phyloP scores from a whole-genome alignment of 2,113 vertebrate genomes.

The Dasyurus viverrinus region DNA sequence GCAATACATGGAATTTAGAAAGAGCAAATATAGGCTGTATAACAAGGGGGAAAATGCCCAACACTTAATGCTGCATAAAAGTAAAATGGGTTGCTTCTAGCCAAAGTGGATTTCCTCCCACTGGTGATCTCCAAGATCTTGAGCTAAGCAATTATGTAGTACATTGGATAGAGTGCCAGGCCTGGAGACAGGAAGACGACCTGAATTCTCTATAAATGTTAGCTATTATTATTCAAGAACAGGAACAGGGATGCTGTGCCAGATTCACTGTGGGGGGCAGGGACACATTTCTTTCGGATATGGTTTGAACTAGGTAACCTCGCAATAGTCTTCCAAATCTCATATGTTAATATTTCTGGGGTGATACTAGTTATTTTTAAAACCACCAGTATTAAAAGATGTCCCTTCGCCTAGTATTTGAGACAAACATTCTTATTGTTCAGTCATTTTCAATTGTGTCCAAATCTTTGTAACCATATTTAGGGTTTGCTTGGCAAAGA shows the following conservation, averaged over 20 bases:
- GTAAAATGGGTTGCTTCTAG: background rate
- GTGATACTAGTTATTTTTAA: background rate
- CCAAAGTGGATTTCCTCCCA: background rate
- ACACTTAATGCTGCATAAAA: background rate
- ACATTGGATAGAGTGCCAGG: background rate
- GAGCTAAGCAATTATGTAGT: background rate
- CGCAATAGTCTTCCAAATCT: background rate
- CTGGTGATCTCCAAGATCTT: background rate
- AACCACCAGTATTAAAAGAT: background rate
- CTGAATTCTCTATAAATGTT: background rate
- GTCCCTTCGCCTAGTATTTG: background rate
- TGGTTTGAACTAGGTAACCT: background rate
- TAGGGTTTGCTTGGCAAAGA: background rate
- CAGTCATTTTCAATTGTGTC: background rate
- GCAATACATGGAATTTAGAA: background rate
- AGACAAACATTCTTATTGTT: background rate
- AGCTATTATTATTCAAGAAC: background rate
- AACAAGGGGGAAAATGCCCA: background rate
- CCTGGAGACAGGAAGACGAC: background rate
- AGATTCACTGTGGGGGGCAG: background rate
- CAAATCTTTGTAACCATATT: background rate
- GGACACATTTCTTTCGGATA: background rate
- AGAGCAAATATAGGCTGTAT: background rate
- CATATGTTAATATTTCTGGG: background rate
- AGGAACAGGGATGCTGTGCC: background rate